A percentile compares a stretch with the other conserved stretches of the same genome.
Evolutionary conservation across 1,140 invertebrate species (phyloP).

Genomic region (Diorhabda carinulata): DNA sequence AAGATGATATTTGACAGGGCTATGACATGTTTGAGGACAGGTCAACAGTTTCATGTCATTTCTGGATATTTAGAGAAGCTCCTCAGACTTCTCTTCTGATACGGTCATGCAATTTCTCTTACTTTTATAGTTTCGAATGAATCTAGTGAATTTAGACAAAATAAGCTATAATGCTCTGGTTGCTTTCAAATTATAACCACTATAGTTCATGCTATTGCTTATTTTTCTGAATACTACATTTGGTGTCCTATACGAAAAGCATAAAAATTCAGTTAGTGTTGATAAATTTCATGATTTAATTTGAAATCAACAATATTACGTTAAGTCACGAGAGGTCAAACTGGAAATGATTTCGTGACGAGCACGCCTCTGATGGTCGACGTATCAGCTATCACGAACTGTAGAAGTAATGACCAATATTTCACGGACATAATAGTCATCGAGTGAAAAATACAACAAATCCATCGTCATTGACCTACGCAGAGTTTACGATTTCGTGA

Average conservation of each 20-base stretch:
- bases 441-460: not conserved
- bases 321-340: constrained; percentile 1
- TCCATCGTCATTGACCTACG: not conserved
- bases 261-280: not conserved
- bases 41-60: no score
- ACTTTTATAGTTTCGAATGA: no score
- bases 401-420: not conserved
- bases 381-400: not conserved
- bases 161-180: no score
- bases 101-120: no score
- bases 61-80: no score
- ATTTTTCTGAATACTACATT: not conserved
- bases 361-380: constrained; percentile 1
- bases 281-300: not conserved
- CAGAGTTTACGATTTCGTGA: not conserved
- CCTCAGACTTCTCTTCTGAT: no score
- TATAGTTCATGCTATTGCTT: no score
- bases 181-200: no score
- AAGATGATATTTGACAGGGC: no score
- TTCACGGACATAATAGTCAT: constrained; percentile 2
- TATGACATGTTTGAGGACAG: no score
- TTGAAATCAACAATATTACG: not conserved
- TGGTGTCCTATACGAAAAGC: not conserved
- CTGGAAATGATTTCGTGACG: not conserved
- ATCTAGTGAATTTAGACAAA: no score